Percentiles rank a stretch among this genome's conserved stretches.
These are phyloP conservation scores for Falco novaeseelandiae DNA, from an alignment of 2,797 vertebrate genomes.

Conservation along the genomic window DNA sequence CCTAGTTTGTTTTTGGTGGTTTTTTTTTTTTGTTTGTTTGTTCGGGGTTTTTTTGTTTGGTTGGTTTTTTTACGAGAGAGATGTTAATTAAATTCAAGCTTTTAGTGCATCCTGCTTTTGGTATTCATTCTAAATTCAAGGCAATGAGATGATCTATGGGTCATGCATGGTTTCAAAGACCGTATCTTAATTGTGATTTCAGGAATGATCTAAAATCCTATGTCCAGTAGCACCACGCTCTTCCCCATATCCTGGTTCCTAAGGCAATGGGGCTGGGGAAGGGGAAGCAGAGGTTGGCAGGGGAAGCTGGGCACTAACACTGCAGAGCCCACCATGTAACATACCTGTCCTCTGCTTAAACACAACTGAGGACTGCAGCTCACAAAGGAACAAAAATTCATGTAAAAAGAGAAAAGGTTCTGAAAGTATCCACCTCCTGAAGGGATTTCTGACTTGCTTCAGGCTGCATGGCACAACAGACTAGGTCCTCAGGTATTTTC, in stretches of 20 bases:
- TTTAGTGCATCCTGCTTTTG: background rate
- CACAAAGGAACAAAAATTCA: background rate
- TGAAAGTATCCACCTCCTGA: background rate
- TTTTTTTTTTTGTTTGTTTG: too few species aligned
- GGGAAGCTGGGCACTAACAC: background rate
- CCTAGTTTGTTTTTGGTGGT: background rate
- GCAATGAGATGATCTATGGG: background rate
- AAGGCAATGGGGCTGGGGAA: background rate
- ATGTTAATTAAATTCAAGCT: accelerated
- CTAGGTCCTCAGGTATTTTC: background rate
- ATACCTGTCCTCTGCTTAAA: background rate
- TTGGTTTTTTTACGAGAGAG: background rate
- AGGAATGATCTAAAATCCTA: background rate
- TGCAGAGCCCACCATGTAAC: accelerated
- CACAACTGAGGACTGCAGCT: background rate
- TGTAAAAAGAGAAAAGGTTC: background rate
- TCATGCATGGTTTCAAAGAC: background rate
- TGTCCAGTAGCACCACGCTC: background rate
- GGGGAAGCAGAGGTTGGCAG: background rate
- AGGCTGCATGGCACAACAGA: background rate
- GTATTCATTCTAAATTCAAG: background rate
- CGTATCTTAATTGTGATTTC: background rate
- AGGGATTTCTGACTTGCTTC: background rate
- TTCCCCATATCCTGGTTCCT: background rate
- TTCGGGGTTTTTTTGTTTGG: too few species aligned